phyloP scores from a whole-genome alignment of 1,140 invertebrate species.

The Caerostris darwini region DNA sequence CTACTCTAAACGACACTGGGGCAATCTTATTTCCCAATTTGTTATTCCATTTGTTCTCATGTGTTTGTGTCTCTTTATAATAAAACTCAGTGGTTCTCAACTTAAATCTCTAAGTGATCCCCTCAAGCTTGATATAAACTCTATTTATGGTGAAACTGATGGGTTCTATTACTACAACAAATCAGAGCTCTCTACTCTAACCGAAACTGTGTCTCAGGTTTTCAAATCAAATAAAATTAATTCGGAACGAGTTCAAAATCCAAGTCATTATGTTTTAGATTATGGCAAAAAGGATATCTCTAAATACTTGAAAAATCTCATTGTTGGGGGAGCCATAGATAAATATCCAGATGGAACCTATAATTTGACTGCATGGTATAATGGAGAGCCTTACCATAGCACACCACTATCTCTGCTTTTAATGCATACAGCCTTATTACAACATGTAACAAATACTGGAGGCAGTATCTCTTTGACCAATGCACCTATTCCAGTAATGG shows the following conservation, averaged over 20 bases:
- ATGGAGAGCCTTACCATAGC: slow-evolving; percentile 77
- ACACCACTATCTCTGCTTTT: slow-evolving; percentile 68
- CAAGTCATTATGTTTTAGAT: slow-evolving; percentile 62
- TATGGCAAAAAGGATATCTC: slow-evolving; percentile 37
- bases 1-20: slow-evolving; percentile 78
- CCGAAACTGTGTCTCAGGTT: not conserved
- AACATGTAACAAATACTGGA: not conserved
- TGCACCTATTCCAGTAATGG: slow-evolving; percentile 49
- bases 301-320: slow-evolving; percentile 55
- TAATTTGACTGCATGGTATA: slow-evolving; percentile 75
- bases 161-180: slow-evolving; percentile 51
- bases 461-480: slow-evolving; percentile 58
- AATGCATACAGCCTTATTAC: slow-evolving; percentile 67
- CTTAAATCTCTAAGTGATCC: not conserved
- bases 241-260: not conserved
- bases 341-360: not conserved
- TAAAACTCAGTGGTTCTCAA: not conserved
- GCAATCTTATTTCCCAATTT: slow-evolving; percentile 74
- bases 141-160: slow-evolving; percentile 77
- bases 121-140: slow-evolving; percentile 63
- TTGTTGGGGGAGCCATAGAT: slow-evolving; percentile 71
- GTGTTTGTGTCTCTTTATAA: slow-evolving; percentile 49
- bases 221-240: slow-evolving; percentile 4
- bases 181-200: not conserved
- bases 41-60: slow-evolving; percentile 76